Conservation (phyloP, 2,888 invertebrate genomes). For the Microctonus aethiopoides region DNA sequence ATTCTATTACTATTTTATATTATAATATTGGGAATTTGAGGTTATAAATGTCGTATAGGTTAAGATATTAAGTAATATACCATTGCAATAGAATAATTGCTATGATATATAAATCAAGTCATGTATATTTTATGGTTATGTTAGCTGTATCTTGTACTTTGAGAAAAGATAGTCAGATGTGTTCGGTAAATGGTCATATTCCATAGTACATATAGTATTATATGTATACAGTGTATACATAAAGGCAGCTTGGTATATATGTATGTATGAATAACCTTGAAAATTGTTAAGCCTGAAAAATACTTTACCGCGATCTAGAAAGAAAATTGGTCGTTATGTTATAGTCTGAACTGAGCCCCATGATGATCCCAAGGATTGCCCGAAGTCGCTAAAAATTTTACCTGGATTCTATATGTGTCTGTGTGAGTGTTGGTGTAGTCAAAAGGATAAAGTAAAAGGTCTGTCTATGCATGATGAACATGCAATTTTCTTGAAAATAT, state of each 20-base stretch:
- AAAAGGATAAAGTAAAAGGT: not conserved
- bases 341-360: not conserved
- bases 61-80: too few relatives aligned
- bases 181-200: not conserved
- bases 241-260: too few relatives aligned
- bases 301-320: constrained; percentile 36
- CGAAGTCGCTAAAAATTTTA: constrained; percentile 8
- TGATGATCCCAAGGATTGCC: not conserved
- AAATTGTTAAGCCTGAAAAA: not conserved
- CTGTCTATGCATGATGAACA: not conserved
- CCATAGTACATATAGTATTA: too few relatives aligned
- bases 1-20: too few relatives aligned
- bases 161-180: not conserved
- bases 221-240: too few relatives aligned
- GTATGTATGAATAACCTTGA: not conserved
- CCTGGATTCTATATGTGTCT: not conserved
- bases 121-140: too few relatives aligned
- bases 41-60: too few relatives aligned
- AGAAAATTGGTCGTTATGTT: constrained; percentile 39
- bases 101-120: too few relatives aligned
- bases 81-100: not conserved
- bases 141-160: too few relatives aligned
- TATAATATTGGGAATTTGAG: too few relatives aligned
- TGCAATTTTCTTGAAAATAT: not conserved
- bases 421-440: too few relatives aligned